Evolutionary conservation across 2,888 invertebrate genomes (phyloP).

Genomic region (Protodeltote pygarga): DNA sequence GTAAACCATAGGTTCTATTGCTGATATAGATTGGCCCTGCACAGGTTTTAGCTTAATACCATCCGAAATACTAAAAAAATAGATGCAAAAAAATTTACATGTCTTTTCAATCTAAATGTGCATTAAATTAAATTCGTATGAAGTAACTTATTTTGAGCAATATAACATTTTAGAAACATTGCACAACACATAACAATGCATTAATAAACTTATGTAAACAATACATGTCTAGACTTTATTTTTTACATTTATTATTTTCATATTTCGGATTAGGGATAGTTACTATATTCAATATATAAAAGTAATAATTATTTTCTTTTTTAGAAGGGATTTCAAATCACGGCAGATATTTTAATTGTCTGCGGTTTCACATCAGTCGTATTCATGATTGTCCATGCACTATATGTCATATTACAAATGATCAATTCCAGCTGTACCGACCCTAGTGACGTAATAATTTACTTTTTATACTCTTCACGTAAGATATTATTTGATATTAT

Average conservation of each 20-base stretch:
- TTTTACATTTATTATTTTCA: not conserved
- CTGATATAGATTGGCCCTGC: too few species aligned
- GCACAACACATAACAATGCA: too few species aligned
- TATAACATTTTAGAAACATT: too few species aligned
- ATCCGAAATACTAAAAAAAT: too few species aligned
- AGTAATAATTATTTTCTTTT: slow-evolving; percentile 13
- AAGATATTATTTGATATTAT: slow-evolving; percentile 36
- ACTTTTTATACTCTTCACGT: slow-evolving; percentile 49
- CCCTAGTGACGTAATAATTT: slow-evolving; percentile 48
- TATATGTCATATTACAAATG: slow-evolving; percentile 46
- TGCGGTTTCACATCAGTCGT: slow-evolving; percentile 36
- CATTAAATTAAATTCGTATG: too few species aligned
- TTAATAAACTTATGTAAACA: too few species aligned
- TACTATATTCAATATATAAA: not conserved
- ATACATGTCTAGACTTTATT: not conserved
- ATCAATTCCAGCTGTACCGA: slow-evolving; percentile 41
- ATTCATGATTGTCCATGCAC: slow-evolving; percentile 38
- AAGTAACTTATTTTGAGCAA: too few species aligned
- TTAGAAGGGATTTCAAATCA: slow-evolving; percentile 37
- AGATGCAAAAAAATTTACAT: too few species aligned
- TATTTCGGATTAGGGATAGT: not conserved
- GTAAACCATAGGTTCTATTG: too few species aligned
- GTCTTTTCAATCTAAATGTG: too few species aligned
- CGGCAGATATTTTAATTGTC: slow-evolving; percentile 40
- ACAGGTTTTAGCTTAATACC: too few species aligned